Conservation (phyloP, 2,888 invertebrate genomes). For the Eupithecia pulchellata region DNA sequence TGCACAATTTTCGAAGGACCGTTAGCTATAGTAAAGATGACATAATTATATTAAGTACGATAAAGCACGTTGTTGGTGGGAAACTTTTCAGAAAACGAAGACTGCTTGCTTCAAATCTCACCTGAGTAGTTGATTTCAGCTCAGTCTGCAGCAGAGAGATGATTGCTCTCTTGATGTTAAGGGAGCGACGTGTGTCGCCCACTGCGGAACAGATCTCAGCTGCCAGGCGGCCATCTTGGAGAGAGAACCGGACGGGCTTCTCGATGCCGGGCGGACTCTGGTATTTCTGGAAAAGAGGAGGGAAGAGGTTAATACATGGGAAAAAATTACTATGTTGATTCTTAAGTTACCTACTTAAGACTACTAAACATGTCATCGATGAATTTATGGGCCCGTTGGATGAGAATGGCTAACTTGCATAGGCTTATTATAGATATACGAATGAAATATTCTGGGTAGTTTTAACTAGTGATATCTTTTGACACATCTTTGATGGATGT, state of each 20-base stretch:
- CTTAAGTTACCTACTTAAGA: background rate
- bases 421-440: too few relatives aligned
- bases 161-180: conserved; percentile 96
- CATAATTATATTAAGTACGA: too few relatives aligned
- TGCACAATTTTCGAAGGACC: too few relatives aligned
- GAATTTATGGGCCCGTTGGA: too few relatives aligned
- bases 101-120: conserved; percentile 40
- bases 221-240: conserved; percentile 91
- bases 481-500: background rate
- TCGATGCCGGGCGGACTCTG: conserved; percentile 86
- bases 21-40: too few relatives aligned
- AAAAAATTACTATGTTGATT: too few relatives aligned
- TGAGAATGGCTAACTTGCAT: too few relatives aligned
- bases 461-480: background rate
- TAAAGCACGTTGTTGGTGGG: too few relatives aligned
- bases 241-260: conserved; percentile 90
- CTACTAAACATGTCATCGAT: too few relatives aligned
- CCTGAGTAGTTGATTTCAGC: conserved; percentile 77
- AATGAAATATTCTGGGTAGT: too few relatives aligned
- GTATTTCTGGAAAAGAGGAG: conserved; percentile 73
- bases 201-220: conserved; percentile 90
- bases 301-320: background rate
- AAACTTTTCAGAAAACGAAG: too few relatives aligned
- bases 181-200: conserved; percentile 90
- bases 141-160: conserved; percentile 92